Evolutionary conservation across 2,888 invertebrate genomes (phyloP), one percentile per base, ranked within the genome.

Genomic region (Macaria notata): DNA sequence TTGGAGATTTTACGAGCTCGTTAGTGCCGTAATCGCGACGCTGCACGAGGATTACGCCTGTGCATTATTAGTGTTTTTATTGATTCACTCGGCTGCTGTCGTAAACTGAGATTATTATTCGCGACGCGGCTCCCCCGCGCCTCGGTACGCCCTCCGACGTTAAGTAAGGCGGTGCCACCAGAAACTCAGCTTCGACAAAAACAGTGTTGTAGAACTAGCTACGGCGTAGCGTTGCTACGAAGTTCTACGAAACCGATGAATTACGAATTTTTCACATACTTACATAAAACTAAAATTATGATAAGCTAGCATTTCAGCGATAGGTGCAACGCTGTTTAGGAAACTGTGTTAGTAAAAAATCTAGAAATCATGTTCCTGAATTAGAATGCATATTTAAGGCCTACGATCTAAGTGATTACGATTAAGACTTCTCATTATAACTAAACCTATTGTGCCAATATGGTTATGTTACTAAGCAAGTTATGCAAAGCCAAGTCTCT

Each of bases 11-110:
- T 90, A 91, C 86, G 90, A 91, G 83, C 88, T 89, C 90, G 89
- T 90, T 89, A 89, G 88, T 83, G 88, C 81, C 83, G 88, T 89
- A 89, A 89, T 88, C 89, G 85, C 86, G 83, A 78, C 80, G 83
- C 79, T 89, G 90, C 89, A 90, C 84, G 87, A 79, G 86, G 90
- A 86, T 91, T 89, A 90, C 86, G 84, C 80, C 83, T 84, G 87
- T 89, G 91, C 91, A 91, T 91, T 91, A 91, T 91, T 91, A 91
- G 91, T 90, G 91, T 91, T 91, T 91, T 91, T 91, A 91, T 91
- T 91, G 91, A 91, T 91, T 91, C 88, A 87, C 88, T 90, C 90
- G 91, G 90, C 83, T 86, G 82, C 85, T 79, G 86, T 90, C 90
- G 91, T 91, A 90, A 91, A 91, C 84, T 87, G 89, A 90, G 90